These are phyloP conservation scores for Adrianichthys oophorus DNA, from an alignment of 2,797 vertebrate species.

Conservation along the genomic window DNA sequence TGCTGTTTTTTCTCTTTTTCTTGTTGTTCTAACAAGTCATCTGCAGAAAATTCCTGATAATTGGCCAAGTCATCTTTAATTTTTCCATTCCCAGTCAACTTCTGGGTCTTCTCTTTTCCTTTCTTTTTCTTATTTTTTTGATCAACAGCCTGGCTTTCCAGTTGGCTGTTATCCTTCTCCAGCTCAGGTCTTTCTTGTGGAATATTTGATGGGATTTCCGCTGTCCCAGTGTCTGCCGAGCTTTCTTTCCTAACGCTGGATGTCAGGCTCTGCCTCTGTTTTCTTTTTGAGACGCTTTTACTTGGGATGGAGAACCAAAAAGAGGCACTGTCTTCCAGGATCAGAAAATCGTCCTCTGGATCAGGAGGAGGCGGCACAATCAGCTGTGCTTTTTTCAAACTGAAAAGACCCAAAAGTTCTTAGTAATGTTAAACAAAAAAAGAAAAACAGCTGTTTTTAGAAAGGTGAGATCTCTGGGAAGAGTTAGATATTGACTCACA, in stretches of 20 bases:
- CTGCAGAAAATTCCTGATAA: constrained; percentile 13
- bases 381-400: constrained; percentile 43
- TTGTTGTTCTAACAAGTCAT: constrained; percentile 12
- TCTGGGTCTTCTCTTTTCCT: constrained; percentile 6
- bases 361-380: constrained; percentile 44
- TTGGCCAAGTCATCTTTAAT: background rate
- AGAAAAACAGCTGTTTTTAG: background rate
- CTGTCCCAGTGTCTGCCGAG: constrained; percentile 16
- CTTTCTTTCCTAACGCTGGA: constrained; percentile 35
- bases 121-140: constrained; percentile 33
- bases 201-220: constrained; percentile 8
- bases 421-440: background rate
- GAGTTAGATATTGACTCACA: constrained; percentile 54
- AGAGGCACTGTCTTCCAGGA: constrained; percentile 72
- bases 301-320: constrained; percentile 63
- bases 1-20: constrained; percentile 39
- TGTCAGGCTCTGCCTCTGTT: constrained; percentile 19
- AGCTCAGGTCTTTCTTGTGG: constrained; percentile 9
- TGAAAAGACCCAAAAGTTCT: constrained; percentile 11
- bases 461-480: background rate
- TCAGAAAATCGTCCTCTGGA: constrained; percentile 75
- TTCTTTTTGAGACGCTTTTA: constrained; percentile 44
- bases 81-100: constrained; percentile 6
- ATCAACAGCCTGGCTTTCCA: constrained; percentile 1
- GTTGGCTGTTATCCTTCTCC: constrained; percentile 1